Conservation (phyloP, 2,113 vertebrate species). For the Taxidea taxus region DNA sequence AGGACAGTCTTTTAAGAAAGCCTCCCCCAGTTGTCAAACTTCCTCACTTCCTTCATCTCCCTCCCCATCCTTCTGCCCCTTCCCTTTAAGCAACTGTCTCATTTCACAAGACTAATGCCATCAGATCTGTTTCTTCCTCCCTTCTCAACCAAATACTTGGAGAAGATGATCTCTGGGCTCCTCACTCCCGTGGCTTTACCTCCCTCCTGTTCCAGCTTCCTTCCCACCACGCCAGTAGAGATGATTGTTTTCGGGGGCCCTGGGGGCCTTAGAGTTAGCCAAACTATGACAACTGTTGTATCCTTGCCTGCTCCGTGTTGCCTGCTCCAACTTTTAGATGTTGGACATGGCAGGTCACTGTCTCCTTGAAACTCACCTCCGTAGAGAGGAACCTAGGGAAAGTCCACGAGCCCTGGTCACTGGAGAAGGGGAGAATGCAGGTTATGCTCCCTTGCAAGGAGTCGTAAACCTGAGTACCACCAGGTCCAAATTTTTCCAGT, state of each 20-base stretch:
- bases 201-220: not conserved
- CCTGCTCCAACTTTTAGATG: not conserved
- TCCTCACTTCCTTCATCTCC: too few relatives aligned
- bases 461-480: not conserved
- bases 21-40: not conserved
- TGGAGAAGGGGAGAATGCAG: not conserved
- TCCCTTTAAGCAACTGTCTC: not conserved
- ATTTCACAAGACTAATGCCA: not conserved
- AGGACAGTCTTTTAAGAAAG: not conserved
- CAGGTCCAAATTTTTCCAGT: not conserved
- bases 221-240: not conserved
- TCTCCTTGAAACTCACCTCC: not conserved
- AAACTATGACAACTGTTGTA: not conserved
- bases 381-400: not conserved
- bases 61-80: not conserved
- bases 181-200: not conserved
- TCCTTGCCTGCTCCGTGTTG: not conserved
- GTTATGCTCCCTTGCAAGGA: not conserved
- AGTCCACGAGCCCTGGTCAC: not conserved
- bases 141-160: not conserved
- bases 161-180: not conserved
- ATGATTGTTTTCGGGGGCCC: not conserved
- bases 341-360: not conserved
- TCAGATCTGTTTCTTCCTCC: not conserved
- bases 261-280: not conserved